Evolutionary conservation across 2,888 invertebrate genomes (phyloP).

Genomic region (Blera fallax): DNA sequence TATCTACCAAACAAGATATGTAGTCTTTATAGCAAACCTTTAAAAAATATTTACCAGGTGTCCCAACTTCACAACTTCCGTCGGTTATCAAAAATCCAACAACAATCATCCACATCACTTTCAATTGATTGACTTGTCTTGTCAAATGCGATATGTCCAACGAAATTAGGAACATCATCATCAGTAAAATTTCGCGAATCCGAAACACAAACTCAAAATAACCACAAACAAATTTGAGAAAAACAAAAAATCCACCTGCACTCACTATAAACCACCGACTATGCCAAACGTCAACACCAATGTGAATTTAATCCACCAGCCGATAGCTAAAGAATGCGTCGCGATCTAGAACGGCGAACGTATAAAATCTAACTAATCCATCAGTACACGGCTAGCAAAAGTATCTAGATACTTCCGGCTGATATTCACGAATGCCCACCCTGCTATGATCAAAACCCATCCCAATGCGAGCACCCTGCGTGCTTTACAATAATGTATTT

Average conservation of each 20-base stretch:
- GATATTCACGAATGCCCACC: conserved; percentile 44
- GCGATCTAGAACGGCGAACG: conserved; percentile 35
- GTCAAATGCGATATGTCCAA: neutral
- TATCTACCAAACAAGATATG: too few relatives aligned
- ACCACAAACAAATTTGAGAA: neutral
- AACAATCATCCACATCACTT: conserved; percentile 8
- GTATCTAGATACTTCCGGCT: conserved; percentile 60
- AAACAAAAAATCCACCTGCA: neutral
- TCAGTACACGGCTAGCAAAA: conserved; percentile 27
- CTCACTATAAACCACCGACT: neutral
- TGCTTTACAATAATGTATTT: conserved; percentile 12
- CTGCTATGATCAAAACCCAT: conserved; percentile 4
- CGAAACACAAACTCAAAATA: neutral
- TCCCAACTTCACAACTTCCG: conserved; percentile 56
- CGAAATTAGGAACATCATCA: neutral
- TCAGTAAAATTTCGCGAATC: neutral
- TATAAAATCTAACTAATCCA: conserved; percentile 67
- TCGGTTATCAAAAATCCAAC: conserved; percentile 21
- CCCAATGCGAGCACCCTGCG: conserved; percentile 17
- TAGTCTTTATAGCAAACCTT: neutral
- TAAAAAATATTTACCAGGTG: conserved; percentile 56
- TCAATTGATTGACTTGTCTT: neutral
- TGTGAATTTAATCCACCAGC: neutral
- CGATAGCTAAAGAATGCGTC: conserved; percentile 12
- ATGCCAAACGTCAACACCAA: neutral